Evolutionary conservation across 2,113 vertebrate species (phyloP).

Genomic region (Heterochromis multidens): DNA sequence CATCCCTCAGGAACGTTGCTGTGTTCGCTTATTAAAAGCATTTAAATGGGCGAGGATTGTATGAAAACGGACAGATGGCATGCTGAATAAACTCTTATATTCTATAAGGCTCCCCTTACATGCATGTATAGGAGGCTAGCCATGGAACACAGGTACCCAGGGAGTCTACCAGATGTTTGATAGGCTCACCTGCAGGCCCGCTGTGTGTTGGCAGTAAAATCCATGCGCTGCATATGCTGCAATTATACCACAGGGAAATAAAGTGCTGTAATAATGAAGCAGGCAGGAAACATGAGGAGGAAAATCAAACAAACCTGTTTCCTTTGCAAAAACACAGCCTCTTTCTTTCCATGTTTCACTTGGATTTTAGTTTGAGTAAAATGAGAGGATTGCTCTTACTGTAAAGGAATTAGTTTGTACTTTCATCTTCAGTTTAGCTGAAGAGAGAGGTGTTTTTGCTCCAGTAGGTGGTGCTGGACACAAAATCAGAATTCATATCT

Average conservation of each 20-base stretch:
- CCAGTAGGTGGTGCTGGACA: constrained; percentile 62
- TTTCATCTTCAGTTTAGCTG: neutral
- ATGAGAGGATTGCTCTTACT: neutral
- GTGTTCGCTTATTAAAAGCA: constrained; percentile 9
- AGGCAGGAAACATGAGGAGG: constrained; percentile 47
- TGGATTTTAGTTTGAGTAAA: neutral
- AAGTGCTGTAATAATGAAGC: constrained; percentile 65
- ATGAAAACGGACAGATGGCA: constrained; percentile 62
- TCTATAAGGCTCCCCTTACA: constrained; percentile 60
- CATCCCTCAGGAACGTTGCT: constrained; percentile 19
- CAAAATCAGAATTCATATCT: constrained; percentile 23
- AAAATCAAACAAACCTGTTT: constrained; percentile 55
- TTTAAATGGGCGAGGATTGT: constrained; percentile 34
- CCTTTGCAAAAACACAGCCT: constrained; percentile 45
- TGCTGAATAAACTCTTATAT: constrained; percentile 62
- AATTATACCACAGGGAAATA: constrained; percentile 72
- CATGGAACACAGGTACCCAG: constrained; percentile 64
- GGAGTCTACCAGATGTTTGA: constrained; percentile 72
- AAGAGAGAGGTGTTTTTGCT: constrained; percentile 8
- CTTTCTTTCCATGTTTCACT: neutral
- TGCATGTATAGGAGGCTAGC: constrained; percentile 58
- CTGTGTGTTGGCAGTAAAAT: constrained; percentile 67
- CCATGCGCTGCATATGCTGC: constrained; percentile 64
- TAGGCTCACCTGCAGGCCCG: constrained; percentile 70
- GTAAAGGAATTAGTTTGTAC: neutral